Base-by-base conservation (phyloP, 2,113 vertebrate genomes). In the Pagrus major region DNA sequence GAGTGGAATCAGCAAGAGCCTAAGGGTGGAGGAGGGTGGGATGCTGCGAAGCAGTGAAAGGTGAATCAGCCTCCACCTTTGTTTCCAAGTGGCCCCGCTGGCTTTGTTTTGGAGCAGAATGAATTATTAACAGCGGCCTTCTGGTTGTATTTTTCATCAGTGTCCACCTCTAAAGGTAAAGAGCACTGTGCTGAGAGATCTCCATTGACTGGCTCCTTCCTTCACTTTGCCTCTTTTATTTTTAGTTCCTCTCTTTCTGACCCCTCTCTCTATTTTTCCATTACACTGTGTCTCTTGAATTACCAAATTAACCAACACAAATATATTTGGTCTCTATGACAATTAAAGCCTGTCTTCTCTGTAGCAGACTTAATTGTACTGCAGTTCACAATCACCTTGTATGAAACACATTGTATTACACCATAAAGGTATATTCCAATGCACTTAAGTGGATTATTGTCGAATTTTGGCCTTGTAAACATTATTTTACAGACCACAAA, bases 81-180 rank as follows among this genome's bases (percentile, higher is more conserved):
- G 80, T 89, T 89, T 90, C 87, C 88, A 78, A 88, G 86, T 79
- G 73, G 81, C 86, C 89, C 90, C 16, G 83, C 91, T 90, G 92
- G 80, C 89, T 91, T 90, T 90, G 87, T 93, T 91, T 91, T 88
- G 85, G 81, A 92, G 89, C 87, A 78, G 73, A 89, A 91, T 93
- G 89, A 93, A 92, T 93, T 91, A 93, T 93, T 93, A 91, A 93
- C 84, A 35, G 78, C 89, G 86, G 86, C 92, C 92, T 92, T 93
- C 92, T 93, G 92, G 89, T 90, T 68, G 25, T 92, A 90, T 93
- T 91, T 93, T 93, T 92, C 88, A 89, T 91, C 89, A 81, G 81
- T 85, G 89, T 90, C 90, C 89, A 92, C 86, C 80, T 91, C 79
- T 69, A 84, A 86, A 80, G 81, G 83, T 86, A 82, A 91, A 88